phyloP scores from a whole-genome alignment of 2,797 vertebrate species.

The Tympanoctomys barrerae region DNA sequence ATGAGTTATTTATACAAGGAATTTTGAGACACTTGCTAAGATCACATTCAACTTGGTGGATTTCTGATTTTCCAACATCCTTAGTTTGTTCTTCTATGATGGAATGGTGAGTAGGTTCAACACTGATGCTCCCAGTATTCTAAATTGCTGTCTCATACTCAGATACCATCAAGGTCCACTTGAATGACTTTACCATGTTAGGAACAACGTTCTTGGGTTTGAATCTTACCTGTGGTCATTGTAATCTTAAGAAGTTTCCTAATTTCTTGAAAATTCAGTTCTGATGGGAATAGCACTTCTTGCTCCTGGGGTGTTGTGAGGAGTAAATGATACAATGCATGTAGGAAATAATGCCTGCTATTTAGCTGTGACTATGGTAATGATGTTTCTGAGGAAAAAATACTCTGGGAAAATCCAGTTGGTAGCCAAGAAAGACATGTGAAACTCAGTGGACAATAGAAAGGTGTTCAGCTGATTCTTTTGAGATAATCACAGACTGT shows the following conservation, averaged over 20 bases:
- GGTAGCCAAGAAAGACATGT: neutral
- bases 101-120: neutral
- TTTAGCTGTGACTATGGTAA: neutral
- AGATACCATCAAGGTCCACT: neutral
- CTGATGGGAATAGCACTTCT: neutral
- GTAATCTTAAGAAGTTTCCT: neutral
- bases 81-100: neutral
- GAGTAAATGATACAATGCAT: neutral
- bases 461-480: slow-evolving; percentile 13
- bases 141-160: neutral
- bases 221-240: neutral
- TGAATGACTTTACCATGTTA: neutral
- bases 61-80: neutral
- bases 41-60: neutral
- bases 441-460: neutral
- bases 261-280: neutral
- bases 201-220: neutral
- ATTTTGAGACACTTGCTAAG: neutral
- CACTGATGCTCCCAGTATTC: neutral
- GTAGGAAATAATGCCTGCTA: neutral
- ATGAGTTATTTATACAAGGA: neutral
- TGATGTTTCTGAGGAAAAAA: neutral
- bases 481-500: neutral
- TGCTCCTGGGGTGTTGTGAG: neutral
- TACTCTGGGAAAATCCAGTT: neutral